phyloP scores from a whole-genome alignment of 2,797 vertebrate genomes.

The Urocyon cinereoargenteus region DNA sequence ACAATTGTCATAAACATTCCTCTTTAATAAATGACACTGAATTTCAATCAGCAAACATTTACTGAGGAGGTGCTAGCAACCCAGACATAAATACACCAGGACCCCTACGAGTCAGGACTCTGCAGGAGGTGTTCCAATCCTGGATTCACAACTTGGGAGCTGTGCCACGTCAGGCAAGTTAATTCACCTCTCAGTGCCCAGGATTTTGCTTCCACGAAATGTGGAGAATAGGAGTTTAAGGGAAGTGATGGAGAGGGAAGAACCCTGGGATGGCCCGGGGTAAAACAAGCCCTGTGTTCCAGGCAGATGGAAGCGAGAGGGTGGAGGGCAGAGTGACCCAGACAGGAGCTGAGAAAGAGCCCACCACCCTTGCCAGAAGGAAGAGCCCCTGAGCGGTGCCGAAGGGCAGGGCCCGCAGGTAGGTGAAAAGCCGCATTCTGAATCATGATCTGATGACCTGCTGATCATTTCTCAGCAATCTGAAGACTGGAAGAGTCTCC shows the following conservation, averaged over 20 bases:
- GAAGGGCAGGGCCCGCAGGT: rapidly evolving
- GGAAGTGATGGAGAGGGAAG: not conserved
- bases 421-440: not conserved
- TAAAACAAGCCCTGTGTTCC: not conserved
- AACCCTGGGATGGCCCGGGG: too few relatives aligned
- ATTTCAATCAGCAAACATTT: not conserved
- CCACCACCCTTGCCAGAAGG: rapidly evolving
- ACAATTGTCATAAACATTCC: not conserved
- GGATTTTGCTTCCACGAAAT: rapidly evolving
- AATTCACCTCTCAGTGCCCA: not conserved
- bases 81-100: not conserved
- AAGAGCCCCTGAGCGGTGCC: rapidly evolving
- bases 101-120: too few relatives aligned
- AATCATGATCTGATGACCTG: too few relatives aligned
- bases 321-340: not conserved
- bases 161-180: not conserved
- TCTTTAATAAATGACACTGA: not conserved
- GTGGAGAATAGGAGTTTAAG: not conserved
- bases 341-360: not conserved
- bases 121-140: not conserved
- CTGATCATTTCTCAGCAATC: not conserved
- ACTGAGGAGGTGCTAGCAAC: not conserved
- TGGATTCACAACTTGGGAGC: not conserved
- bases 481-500: not conserved
- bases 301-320: not conserved